These are phyloP conservation scores for Zoanthus sociatus DNA, from an alignment of 92 coral and sea anemone species.

Conservation along the genomic window DNA sequence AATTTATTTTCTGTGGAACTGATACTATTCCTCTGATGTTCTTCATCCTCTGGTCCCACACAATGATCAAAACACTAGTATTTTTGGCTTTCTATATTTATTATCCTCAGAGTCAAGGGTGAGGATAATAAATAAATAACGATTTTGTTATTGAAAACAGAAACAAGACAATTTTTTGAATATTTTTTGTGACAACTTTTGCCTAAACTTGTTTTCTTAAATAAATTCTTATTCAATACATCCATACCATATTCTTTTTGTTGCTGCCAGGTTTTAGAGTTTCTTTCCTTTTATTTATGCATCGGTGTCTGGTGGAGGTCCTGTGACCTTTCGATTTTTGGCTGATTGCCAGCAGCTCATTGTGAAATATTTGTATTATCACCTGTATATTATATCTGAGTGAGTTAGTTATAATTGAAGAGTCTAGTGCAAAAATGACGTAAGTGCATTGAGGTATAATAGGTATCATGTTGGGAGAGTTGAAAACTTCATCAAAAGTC, in stretches of 20 bases:
- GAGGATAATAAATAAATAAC: neutral
- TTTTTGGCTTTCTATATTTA: neutral
- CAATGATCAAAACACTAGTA: no score
- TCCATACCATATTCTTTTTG: neutral
- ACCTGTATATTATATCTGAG: no score
- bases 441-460: no score
- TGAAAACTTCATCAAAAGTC: no score
- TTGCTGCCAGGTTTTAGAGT: neutral
- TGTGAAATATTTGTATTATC: no score
- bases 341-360: no score
- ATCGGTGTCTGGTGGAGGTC: neutral
- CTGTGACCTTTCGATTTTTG: neutral
- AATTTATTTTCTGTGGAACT: no score
- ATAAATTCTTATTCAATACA: neutral
- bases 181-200: neutral
- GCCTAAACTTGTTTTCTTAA: neutral
- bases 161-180: neutral
- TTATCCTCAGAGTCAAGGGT: neutral
- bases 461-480: no score
- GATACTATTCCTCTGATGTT: no score
- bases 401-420: no score
- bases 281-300: neutral
- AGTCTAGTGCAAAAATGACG: no score
- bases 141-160: neutral
- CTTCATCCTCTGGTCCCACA: no score